phyloP scores from a whole-genome alignment of 2,797 vertebrate genomes.

The Anas bernieri region DNA sequence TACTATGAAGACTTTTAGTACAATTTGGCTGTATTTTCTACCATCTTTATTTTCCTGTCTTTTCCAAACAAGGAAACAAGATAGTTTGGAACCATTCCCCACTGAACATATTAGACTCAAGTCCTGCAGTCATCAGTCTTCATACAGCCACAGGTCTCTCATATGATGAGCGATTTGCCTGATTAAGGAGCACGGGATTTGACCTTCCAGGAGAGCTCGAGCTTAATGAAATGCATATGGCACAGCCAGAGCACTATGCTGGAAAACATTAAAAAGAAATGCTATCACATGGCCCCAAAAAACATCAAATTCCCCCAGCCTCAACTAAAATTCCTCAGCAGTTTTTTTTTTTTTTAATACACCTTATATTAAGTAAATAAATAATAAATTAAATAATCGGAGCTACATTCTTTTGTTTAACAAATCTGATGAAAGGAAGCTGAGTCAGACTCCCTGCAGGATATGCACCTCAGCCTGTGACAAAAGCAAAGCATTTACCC shows the following conservation, averaged over 20 bases:
- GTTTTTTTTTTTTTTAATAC: neutral
- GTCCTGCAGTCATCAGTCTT: neutral
- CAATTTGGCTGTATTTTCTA: neutral
- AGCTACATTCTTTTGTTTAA: constrained; percentile 18
- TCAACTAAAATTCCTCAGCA: neutral
- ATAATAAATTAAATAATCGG: neutral
- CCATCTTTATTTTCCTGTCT: neutral
- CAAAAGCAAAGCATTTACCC: constrained; percentile 47
- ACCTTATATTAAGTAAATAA: neutral
- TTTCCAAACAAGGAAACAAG: constrained; percentile 4
- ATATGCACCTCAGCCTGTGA: neutral
- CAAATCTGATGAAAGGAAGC: constrained; percentile 54
- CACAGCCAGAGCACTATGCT: neutral
- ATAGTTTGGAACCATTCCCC: neutral
- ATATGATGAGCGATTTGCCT: neutral
- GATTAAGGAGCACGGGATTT: neutral
- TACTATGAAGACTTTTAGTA: neutral
- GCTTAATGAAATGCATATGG: neutral
- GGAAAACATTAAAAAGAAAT: neutral
- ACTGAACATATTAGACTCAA: neutral
- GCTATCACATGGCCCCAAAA: neutral
- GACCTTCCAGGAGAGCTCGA: neutral
- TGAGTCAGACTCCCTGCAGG: constrained; percentile 34
- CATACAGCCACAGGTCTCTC: neutral
- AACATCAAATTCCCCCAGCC: neutral